Base-by-base conservation (phyloP, 2,888 invertebrate species). In the Megastigmus dorsalis region DNA sequence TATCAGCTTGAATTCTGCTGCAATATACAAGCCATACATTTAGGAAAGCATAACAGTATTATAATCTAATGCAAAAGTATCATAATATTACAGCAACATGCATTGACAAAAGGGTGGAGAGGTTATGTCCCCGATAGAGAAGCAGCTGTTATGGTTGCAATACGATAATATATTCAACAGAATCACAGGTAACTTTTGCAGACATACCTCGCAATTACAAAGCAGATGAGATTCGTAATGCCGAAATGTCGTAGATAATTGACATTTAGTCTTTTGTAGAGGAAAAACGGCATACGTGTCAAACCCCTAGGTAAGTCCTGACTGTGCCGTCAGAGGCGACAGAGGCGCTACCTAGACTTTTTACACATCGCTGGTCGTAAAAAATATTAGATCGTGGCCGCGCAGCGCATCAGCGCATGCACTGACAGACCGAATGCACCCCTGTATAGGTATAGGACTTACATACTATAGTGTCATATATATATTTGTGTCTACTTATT, bases 211-310 rank as follows among this genome's bases (percentile, higher is more conserved):
- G 38, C 30, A 33, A 73, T 68, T 65, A 76, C 20, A 76, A 43
- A 20, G 52, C 68, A 36, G 52, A 68, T 23, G 45, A 65, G 65
- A 68, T 28, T 59, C 10, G 63, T 28, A 59, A 48, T n/a, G 43
- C 54, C 65, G 33, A 30, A 7, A 33, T 43, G 23, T 38, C 60
- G 36, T 45, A 66, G 48, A 59, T 72, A 76, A 77, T 63, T 77
- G 78, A 80, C 82, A 84, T 84, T 82, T 82, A 83, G 65, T 65
- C 69, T 52, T 65, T 68, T 67, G 63, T 67, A 59, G 59, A 76
- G 65, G 63, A 73, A 57, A 81, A 82, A 80, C 79, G 78, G 82
- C 80, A 81, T 85, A 85, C 84, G 84, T 83, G 84, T 85, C 85
- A 85, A 82, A 79, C 71, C 26, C 59, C 10, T 15, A 18, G 45